These are phyloP conservation scores for Orycteropus afer DNA, from an alignment of 2,113 vertebrate species.

Conservation along the genomic window DNA sequence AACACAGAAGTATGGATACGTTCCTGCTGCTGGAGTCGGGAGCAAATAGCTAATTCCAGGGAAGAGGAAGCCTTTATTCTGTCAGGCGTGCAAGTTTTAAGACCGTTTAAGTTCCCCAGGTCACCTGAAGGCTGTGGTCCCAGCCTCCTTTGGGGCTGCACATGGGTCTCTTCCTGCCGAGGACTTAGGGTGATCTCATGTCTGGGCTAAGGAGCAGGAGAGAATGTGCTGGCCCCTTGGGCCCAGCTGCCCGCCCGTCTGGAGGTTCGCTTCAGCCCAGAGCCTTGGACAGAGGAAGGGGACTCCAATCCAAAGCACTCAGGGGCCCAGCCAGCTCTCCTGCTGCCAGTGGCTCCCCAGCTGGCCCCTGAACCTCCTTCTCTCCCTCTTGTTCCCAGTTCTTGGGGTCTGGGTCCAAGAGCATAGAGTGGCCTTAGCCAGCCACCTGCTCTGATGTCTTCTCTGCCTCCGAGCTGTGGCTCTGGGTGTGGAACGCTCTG, in stretches of 20 bases:
- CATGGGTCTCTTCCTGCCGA: neutral
- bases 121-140: neutral
- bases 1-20: neutral
- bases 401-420: neutral
- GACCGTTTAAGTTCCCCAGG: neutral
- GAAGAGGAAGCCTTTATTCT: neutral
- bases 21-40: neutral
- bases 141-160: neutral
- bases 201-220: neutral
- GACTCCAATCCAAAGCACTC: neutral
- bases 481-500: no score
- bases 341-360: neutral
- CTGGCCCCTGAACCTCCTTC: neutral
- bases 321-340: neutral
- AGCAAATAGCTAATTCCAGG: neutral
- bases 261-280: neutral
- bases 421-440: neutral
- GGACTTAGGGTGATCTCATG: accelerated
- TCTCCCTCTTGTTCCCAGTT: neutral
- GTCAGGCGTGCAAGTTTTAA: neutral
- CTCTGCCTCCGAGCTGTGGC: neutral
- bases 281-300: neutral
- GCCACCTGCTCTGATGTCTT: neutral
- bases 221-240: neutral
- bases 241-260: neutral